These are phyloP conservation scores for Megaceryle maxima DNA, from an alignment of 2,113 vertebrate species.

Conservation along the genomic window DNA sequence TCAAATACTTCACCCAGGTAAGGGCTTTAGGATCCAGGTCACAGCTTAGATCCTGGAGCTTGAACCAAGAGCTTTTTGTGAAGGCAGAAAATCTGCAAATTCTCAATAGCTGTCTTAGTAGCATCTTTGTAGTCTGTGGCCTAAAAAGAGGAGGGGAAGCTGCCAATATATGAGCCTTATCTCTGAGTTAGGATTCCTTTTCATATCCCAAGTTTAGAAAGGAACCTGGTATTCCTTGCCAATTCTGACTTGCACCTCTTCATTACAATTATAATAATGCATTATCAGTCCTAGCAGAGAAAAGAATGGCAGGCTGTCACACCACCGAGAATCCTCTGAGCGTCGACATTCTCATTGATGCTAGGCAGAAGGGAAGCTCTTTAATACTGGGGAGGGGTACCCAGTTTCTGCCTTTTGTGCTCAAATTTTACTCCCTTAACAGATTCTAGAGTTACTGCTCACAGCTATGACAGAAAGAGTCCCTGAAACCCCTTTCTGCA, in stretches of 20 bases:
- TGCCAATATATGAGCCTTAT: neutral
- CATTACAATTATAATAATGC: neutral
- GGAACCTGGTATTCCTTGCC: neutral
- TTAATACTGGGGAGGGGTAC: neutral
- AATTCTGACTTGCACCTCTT: neutral
- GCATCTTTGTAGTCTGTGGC: neutral
- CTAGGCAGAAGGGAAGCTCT: neutral
- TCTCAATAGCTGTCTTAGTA: neutral
- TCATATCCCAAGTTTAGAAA: neutral
- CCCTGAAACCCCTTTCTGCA: neutral
- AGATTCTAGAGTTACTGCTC: neutral
- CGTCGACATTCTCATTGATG: neutral
- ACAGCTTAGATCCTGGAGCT: neutral
- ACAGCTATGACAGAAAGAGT: neutral
- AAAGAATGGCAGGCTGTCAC: neutral
- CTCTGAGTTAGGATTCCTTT: neutral
- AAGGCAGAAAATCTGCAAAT: neutral
- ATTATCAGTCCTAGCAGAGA: neutral
- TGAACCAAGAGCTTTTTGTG: neutral
- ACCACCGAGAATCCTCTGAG: accelerated
- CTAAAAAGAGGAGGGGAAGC: neutral
- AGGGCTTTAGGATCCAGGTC: neutral
- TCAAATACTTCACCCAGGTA: neutral
- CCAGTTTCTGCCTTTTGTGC: neutral
- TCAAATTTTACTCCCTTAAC: neutral